Percentiles rank a stretch among this genome's conserved stretches.
phyloP scores from a whole-genome alignment of 2,113 vertebrate species.

The Penelope pileata region DNA sequence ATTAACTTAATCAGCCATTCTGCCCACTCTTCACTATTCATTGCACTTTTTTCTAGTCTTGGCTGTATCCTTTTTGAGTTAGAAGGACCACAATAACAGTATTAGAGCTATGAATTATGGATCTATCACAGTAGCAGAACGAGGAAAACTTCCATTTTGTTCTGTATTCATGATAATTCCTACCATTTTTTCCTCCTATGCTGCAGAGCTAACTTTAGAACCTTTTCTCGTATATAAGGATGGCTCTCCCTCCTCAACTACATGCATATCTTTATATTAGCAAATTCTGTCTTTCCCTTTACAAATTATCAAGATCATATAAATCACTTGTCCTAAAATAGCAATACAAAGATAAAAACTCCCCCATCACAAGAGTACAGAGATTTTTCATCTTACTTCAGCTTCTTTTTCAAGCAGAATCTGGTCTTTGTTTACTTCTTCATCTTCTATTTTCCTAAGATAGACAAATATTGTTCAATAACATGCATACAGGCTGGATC shows the following conservation, averaged over 20 bases:
- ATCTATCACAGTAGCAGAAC: background rate
- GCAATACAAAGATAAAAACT: background rate
- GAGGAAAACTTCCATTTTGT: background rate
- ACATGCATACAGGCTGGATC: background rate
- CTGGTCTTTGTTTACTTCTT: constrained; percentile 96
- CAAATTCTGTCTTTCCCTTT: background rate
- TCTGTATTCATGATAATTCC: background rate
- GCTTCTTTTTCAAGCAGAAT: constrained; percentile 98
- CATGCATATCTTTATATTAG: background rate
- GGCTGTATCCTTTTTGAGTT: background rate
- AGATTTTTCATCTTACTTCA: constrained; percentile 81
- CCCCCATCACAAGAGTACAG: background rate
- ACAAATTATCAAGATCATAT: background rate
- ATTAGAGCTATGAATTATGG: background rate
- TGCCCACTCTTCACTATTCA: background rate
- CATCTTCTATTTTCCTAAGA: constrained; percentile 90
- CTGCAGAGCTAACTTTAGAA: background rate
- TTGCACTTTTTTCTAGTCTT: background rate
- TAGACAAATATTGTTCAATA: background rate
- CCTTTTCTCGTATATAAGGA: background rate
- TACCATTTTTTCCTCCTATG: background rate
- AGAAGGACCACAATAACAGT: background rate
- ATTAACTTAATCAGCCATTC: too few relatives aligned
- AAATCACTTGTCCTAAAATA: background rate
- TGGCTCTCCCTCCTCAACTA: background rate